These are phyloP conservation scores for Balanococcus diminutus DNA, from an alignment of 2,888 invertebrate species.

Conservation along the genomic window DNA sequence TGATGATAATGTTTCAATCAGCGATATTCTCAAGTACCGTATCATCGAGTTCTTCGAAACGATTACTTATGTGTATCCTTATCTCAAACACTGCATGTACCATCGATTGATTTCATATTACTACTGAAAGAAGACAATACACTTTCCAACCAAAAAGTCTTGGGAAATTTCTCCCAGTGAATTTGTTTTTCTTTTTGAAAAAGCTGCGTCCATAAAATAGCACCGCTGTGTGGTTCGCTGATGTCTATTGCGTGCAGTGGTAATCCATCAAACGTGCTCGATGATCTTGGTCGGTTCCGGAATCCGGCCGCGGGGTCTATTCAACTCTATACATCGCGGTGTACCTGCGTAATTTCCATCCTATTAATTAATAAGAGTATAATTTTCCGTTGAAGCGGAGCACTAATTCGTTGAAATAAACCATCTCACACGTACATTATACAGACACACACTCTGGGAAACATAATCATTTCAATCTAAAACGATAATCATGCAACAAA, in stretches of 20 bases:
- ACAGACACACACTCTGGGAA: background rate
- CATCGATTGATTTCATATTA: background rate
- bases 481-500: conserved; percentile 10
- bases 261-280: background rate
- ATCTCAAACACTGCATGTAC: background rate
- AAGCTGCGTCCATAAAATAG: background rate
- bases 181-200: background rate
- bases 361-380: conserved; percentile 16
- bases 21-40: background rate
- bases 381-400: background rate
- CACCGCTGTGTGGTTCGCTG: background rate
- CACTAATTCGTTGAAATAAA: conserved; percentile 7
- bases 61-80: background rate
- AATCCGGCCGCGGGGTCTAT: background rate
- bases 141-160: too few species aligned
- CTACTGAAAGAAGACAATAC: too few species aligned
- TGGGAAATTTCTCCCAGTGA: background rate
- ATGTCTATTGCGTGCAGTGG: background rate
- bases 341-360: background rate
- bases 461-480: background rate
- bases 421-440: background rate
- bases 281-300: background rate
- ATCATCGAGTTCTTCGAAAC: conserved; percentile 1
- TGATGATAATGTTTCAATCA: conserved; percentile 15
- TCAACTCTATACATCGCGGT: background rate